Conservation (phyloP, 64 coral and sea anemone genomes). For the Montipora sp. region DNA sequence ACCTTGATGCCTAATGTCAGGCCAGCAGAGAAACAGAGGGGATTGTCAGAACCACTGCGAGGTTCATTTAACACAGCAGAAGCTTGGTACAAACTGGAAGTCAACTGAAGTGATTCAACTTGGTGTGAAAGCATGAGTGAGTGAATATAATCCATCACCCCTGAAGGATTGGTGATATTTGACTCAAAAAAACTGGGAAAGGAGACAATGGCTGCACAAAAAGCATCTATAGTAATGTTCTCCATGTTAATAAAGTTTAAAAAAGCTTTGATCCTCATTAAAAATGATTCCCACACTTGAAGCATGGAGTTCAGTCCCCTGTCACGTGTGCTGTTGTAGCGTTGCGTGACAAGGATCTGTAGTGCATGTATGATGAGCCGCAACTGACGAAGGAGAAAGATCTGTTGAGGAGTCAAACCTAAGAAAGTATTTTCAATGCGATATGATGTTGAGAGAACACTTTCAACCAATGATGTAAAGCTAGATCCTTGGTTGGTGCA, state of each 20-base stretch:
- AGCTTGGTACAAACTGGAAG: slow-evolving; percentile 69
- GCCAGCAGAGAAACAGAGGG: slow-evolving; percentile 86
- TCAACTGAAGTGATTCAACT: slow-evolving; percentile 59
- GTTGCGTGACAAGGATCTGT: slow-evolving; percentile 75
- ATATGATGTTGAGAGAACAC: slow-evolving; percentile 83
- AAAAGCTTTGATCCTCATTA: slow-evolving; percentile 79
- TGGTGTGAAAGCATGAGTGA: slow-evolving; percentile 65
- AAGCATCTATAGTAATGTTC: slow-evolving; percentile 67
- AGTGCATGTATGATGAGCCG: slow-evolving; percentile 85
- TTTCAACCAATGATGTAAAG: slow-evolving; percentile 69
- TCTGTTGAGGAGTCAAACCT: slow-evolving; percentile 73
- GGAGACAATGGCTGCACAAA: slow-evolving; percentile 74
- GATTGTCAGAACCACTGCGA: slow-evolving; percentile 94
- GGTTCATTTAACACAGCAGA: slow-evolving; percentile 81
- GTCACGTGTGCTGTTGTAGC: slow-evolving; percentile 63
- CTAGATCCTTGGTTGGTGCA: slow-evolving; percentile 78
- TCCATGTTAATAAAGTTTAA: slow-evolving; percentile 59
- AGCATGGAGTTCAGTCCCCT: slow-evolving; percentile 78
- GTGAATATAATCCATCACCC: slow-evolving; percentile 79
- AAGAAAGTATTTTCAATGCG: slow-evolving; percentile 84
- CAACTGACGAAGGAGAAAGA: slow-evolving; percentile 74
- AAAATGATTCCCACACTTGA: slow-evolving; percentile 92
- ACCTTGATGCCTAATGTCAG: slow-evolving; percentile 87
- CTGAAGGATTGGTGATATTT: slow-evolving; percentile 91
- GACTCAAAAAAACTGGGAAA: slow-evolving; percentile 95